These are phyloP conservation scores for Threskiornis aethiopicus DNA, from an alignment of 2,797 vertebrate genomes.

Conservation along the genomic window DNA sequence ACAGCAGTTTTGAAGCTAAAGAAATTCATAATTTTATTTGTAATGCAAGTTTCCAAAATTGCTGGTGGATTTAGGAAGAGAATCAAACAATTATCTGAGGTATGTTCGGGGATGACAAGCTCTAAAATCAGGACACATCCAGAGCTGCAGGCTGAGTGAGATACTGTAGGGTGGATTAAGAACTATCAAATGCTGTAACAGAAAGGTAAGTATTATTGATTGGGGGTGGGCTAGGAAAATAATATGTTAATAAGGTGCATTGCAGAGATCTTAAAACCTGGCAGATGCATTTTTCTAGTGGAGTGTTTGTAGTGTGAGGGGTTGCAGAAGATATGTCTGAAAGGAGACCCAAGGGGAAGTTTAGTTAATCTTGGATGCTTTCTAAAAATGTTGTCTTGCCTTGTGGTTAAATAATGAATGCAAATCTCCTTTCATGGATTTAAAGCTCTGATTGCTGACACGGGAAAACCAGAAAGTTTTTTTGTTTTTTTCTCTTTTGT, in stretches of 20 bases:
- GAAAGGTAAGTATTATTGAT: conserved; percentile 71
- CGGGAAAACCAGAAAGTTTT: conserved; percentile 47
- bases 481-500: conserved; percentile 6
- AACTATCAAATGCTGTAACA: conserved; percentile 41
- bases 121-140: conserved; percentile 59
- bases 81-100: conserved; percentile 64
- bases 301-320: conserved; percentile 31
- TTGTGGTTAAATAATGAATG: conserved; percentile 70
- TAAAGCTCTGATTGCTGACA: conserved; percentile 67
- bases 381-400: conserved; percentile 64
- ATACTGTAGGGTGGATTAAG: conserved; percentile 64
- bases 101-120: conserved; percentile 43
- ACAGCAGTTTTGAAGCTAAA: conserved; percentile 58
- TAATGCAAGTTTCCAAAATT: conserved; percentile 44
- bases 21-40: conserved; percentile 22
- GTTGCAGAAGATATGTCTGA: conserved; percentile 40
- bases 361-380: conserved; percentile 49
- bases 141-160: conserved; percentile 41
- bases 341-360: conserved; percentile 52
- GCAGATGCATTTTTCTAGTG: conserved; percentile 44
- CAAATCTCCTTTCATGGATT: conserved; percentile 69
- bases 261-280: conserved; percentile 43
- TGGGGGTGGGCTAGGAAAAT: conserved; percentile 59
- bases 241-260: conserved; percentile 52
- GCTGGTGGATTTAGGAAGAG: conserved; percentile 58